phyloP scores from a whole-genome alignment of 92 coral and sea anemone genomes.

The Bergia puertoricense region DNA sequence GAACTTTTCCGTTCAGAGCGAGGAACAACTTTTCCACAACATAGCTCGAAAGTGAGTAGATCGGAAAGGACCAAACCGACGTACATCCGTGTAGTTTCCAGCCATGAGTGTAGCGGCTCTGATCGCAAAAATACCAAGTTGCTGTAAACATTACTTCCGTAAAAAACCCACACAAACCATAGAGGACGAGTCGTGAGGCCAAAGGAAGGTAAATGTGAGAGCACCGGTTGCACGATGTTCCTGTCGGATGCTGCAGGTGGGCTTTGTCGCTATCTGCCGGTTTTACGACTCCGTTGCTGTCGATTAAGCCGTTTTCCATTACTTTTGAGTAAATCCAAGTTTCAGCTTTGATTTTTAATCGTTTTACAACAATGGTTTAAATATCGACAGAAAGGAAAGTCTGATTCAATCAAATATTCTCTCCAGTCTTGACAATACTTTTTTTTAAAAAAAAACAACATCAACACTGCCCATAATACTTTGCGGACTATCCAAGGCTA shows the following conservation, averaged over 20 bases:
- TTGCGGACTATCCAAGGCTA: neutral
- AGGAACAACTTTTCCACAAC: constrained; percentile 83
- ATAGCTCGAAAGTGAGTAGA: constrained; percentile 77
- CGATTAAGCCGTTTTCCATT: neutral
- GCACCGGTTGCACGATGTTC: constrained; percentile 13
- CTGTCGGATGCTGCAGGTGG: neutral
- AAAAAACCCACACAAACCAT: constrained; percentile 92
- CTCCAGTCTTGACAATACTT: neutral
- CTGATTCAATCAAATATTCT: neutral
- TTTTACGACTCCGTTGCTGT: neutral
- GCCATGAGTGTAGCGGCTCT: constrained; percentile 80
- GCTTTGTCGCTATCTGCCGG: neutral
- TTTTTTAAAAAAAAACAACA: neutral
- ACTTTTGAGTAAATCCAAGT: neutral
- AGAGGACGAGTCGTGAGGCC: constrained; percentile 78
- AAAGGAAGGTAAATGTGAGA: constrained; percentile 61
- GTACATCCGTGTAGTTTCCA: constrained; percentile 99
- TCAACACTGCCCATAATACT: constrained; percentile 22
- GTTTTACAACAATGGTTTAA: neutral
- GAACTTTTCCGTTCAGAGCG: constrained; percentile 70
- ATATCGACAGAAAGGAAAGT: neutral
- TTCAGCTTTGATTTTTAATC: neutral
- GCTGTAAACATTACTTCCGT: constrained; percentile 97
- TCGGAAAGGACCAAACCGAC: constrained; percentile 96
- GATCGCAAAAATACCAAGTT: constrained; percentile 92